These are phyloP conservation scores for Tamias sibiricus DNA, from an alignment of 2,113 vertebrate genomes.

Conservation along the genomic window DNA sequence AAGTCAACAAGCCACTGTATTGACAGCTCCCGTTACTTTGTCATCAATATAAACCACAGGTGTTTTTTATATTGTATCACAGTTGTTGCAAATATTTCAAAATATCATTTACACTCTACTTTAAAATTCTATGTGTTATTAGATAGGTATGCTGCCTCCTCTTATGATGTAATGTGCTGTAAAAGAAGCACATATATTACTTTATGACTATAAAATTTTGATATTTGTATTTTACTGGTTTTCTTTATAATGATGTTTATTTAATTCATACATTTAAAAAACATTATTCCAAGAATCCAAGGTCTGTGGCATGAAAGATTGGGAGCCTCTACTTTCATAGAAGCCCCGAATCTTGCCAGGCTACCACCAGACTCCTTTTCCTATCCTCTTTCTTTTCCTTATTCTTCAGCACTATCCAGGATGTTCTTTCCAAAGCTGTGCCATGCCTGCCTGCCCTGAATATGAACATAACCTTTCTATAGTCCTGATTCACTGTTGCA, in stretches of 20 bases:
- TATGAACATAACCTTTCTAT: neutral
- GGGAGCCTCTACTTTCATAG: neutral
- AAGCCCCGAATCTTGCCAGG: neutral
- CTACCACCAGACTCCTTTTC: neutral
- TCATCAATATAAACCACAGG: conserved; percentile 21
- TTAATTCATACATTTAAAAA: conserved; percentile 21
- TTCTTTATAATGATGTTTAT: neutral
- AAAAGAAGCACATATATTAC: neutral
- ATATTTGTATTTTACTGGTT: neutral
- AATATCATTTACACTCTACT: conserved; percentile 10
- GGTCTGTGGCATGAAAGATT: neutral
- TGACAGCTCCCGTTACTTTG: neutral
- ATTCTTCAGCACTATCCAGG: neutral
- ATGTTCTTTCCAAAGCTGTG: neutral
- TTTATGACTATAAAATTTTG: neutral
- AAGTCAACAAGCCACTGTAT: neutral
- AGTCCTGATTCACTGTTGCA: neutral
- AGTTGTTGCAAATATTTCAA: conserved; percentile 24
- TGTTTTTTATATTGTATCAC: neutral
- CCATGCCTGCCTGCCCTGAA: neutral
- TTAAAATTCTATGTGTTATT: conserved; percentile 18
- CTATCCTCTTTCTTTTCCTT: neutral
- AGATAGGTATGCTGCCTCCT: neutral
- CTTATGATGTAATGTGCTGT: neutral
- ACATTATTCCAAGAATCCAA: neutral